Evolutionary conservation across 1,140 invertebrate species (phyloP), one percentile per base, ranked within the genome.

Genomic region (Pristionchus pacificus): DNA sequence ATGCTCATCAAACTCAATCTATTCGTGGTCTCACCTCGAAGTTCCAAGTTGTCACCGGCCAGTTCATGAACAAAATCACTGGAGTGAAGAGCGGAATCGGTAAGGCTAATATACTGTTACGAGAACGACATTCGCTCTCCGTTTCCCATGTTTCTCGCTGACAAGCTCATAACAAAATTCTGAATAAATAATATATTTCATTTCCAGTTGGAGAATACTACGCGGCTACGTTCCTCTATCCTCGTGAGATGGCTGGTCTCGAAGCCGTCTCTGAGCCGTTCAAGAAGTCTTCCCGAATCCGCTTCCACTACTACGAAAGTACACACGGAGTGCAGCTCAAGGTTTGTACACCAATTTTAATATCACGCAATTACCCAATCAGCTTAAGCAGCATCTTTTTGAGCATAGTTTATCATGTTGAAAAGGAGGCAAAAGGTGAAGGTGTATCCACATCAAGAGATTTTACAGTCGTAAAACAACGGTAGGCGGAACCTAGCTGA

Each of bases 61-160:
- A 83, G 61, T 83, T 83, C 72, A 83, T 83, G 82, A 83, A 83
- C 72, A 68, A 80, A 59, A 75, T 83, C 38, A 83, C 81, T 55
- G 81, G 81, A 60, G 72, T 83, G 61, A 80, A 77, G 60, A 77
- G 84, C 60, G 72, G 77, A 57, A 77, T 74, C 24, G 79, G 79
- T 84, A 65, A 65, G 71, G 33, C 59, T 38, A 28, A 24, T 30
- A 30, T 30, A n/a, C n/a, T n/a, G n/a, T 58, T 33, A 27, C n/a
- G 38, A 28, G 28, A 58, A 60, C 55, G 31, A 24, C 28, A 33
- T 70, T 60, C 30, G 24, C 13, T 74, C 69, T 27, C 33, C n/a
- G n/a, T n/a, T n/a, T n/a, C n/a, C n/a, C n/a, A n/a, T n/a, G n/a
- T n/a, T n/a, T n/a, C n/a, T 74, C 73, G 14, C 30, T 29, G n/a